phyloP scores from a whole-genome alignment of 2,888 invertebrate genomes.

The Rhyacophila evoluta region DNA sequence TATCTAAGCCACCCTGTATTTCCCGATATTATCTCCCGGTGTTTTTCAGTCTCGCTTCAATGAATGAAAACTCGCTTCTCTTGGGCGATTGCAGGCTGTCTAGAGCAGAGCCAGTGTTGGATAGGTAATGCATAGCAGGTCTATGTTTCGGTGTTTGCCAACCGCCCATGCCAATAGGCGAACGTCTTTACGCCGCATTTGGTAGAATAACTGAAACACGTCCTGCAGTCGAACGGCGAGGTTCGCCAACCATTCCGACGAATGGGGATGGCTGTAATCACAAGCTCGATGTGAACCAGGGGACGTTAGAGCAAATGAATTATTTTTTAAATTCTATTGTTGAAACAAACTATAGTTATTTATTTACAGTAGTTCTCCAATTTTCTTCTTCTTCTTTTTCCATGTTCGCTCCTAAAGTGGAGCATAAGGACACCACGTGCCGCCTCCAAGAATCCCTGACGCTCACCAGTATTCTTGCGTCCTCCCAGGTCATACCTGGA shows the following conservation, averaged over 20 bases:
- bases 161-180: not conserved
- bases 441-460: no score
- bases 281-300: no score
- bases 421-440: no score
- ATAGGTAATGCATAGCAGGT: not conserved
- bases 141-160: constrained; percentile 8
- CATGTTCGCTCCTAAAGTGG: no score
- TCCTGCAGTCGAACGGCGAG: constrained; percentile 5
- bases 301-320: no score
- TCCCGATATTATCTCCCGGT: not conserved
- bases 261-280: no score
- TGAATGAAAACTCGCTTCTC: not conserved
- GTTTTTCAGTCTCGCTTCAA: not conserved
- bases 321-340: no score
- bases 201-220: not conserved
- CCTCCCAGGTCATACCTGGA: no score
- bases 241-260: not conserved
- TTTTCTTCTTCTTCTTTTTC: no score
- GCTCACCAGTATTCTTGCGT: no score
- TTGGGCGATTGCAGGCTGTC: not conserved
- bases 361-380: no score
- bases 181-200: constrained; percentile 13
- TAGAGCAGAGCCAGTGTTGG: not conserved
- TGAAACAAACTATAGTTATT: no score
- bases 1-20: not conserved